Conservation (phyloP, 2,113 vertebrate species). For the Cisticola juncidis region DNA sequence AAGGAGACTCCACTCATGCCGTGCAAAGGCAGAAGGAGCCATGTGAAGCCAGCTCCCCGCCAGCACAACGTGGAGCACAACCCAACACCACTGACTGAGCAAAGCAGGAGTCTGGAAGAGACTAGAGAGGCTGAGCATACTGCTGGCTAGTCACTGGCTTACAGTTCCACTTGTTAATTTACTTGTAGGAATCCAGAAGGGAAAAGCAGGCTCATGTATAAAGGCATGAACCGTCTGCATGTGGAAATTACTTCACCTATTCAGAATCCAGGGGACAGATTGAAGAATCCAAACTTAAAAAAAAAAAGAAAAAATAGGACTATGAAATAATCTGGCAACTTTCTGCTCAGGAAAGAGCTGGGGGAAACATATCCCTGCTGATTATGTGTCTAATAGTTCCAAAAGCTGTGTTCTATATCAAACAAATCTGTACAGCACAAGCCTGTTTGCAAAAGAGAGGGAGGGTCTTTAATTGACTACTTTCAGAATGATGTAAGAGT, state of each 20-base stretch:
- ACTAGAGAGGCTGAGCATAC: neutral
- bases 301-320: neutral
- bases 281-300: neutral
- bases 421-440: slow-evolving; percentile 13
- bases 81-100: neutral
- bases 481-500: slow-evolving; percentile 20
- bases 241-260: slow-evolving; percentile 34
- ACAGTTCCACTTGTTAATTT: neutral
- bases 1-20: neutral
- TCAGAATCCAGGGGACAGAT: neutral
- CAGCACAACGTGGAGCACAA: neutral
- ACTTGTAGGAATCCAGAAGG: neutral
- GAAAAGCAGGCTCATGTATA: neutral
- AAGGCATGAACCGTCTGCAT: slow-evolving; percentile 19
- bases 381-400: slow-evolving; percentile 35
- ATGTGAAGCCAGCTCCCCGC: neutral
- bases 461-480: neutral
- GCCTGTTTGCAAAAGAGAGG: slow-evolving; percentile 8
- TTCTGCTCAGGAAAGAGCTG: slow-evolving; percentile 29
- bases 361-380: slow-evolving; percentile 34
- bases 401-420: slow-evolving; percentile 3
- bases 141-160: neutral
- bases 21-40: neutral
- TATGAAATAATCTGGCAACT: slow-evolving; percentile 38
- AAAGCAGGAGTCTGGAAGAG: neutral